These are phyloP conservation scores for Gavia stellata DNA, from an alignment of 2,113 vertebrate species.

Conservation along the genomic window DNA sequence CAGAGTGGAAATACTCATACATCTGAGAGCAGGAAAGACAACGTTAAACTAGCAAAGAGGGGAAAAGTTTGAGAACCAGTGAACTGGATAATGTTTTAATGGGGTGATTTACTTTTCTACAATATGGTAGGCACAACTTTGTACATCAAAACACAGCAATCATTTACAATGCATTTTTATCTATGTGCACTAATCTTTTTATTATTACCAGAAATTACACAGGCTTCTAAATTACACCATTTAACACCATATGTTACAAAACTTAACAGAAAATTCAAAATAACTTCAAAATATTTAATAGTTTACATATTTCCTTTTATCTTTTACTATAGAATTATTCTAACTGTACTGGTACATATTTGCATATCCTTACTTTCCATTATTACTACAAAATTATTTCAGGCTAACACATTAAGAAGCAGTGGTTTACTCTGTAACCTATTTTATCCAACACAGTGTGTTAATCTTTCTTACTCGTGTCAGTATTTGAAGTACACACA, in stretches of 20 bases:
- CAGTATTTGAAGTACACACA: not conserved
- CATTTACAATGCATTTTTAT: not conserved
- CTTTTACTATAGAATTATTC: not conserved
- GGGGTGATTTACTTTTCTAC: not conserved
- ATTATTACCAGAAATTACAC: not conserved
- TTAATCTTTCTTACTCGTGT: not conserved
- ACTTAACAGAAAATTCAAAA: not conserved
- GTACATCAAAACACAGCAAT: not conserved
- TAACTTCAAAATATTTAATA: not conserved
- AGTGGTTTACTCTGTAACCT: not conserved
- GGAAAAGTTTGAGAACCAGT: not conserved
- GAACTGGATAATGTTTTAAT: not conserved
- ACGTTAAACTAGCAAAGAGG: not conserved
- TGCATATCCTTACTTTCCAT: not conserved
- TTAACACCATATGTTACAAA: fast-evolving
- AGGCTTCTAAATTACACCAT: not conserved
- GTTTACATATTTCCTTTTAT: not conserved
- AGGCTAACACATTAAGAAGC: not conserved
- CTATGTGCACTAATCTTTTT: not conserved
- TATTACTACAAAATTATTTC: not conserved
- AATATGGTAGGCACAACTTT: not conserved
- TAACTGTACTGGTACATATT: not conserved
- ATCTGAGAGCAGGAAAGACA: not conserved
- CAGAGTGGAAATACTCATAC: not conserved
- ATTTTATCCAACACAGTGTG: not conserved